A percentile compares a stretch with the other conserved stretches of the same genome.
Evolutionary conservation across 2,113 vertebrate genomes (phyloP).

Genomic region (Lampris incognitus): DNA sequence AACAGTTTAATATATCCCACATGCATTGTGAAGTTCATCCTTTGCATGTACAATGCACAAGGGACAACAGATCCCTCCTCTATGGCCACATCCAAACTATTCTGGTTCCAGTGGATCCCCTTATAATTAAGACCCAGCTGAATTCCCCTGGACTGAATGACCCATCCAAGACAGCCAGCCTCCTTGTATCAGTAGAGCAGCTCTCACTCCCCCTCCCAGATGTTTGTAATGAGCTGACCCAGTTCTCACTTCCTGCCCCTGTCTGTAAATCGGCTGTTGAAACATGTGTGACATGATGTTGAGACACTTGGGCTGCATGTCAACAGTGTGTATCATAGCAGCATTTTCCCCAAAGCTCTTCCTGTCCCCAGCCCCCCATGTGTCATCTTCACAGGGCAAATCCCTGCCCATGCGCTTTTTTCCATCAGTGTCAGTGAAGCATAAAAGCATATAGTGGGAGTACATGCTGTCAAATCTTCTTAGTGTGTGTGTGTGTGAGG

Average conservation of each 20-base stretch:
- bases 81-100: slow-evolving; percentile 37
- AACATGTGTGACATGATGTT: slow-evolving; percentile 69
- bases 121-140: slow-evolving; percentile 76
- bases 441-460: slow-evolving; percentile 67
- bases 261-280: slow-evolving; percentile 65
- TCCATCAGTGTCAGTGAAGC: slow-evolving; percentile 61
- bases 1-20: slow-evolving; percentile 37
- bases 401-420: slow-evolving; percentile 50
- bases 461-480: slow-evolving; percentile 73
- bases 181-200: slow-evolving; percentile 57
- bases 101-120: slow-evolving; percentile 58
- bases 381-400: slow-evolving; percentile 74
- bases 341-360: slow-evolving; percentile 64
- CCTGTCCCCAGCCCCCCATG: slow-evolving; percentile 64
- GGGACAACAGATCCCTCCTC: slow-evolving; percentile 43
- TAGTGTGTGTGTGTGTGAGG: slow-evolving; percentile 41
- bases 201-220: slow-evolving; percentile 59
- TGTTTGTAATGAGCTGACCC: slow-evolving; percentile 77
- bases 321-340: slow-evolving; percentile 73
- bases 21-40: slow-evolving; percentile 55
- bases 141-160: slow-evolving; percentile 59
- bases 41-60: slow-evolving; percentile 54
- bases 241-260: slow-evolving; percentile 71
- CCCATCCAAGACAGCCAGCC: slow-evolving; percentile 43
- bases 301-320: slow-evolving; percentile 71